Percentiles rank a stretch among this genome's conserved stretches.
Evolutionary conservation across 2,113 vertebrate genomes (phyloP).

Genomic region (Numenius arquata): DNA sequence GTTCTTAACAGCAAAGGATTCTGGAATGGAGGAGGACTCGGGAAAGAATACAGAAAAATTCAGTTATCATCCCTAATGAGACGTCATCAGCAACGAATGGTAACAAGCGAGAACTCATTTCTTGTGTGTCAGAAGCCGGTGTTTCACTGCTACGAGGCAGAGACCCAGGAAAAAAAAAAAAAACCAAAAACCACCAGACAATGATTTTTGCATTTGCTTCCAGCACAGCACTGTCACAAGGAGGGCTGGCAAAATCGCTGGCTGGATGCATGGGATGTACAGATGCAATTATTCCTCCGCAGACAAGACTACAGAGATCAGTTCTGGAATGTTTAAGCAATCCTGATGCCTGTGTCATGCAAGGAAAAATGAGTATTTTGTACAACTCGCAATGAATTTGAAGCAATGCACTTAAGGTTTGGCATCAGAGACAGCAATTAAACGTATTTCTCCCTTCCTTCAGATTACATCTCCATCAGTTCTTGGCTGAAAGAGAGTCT

Average conservation of each 20-base stretch:
- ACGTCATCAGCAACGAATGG: not conserved
- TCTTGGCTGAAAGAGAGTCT: not conserved
- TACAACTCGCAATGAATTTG: not conserved
- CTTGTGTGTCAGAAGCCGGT: not conserved
- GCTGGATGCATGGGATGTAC: not conserved
- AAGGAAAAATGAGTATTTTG: not conserved
- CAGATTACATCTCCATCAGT: not conserved
- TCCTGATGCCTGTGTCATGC: not conserved
- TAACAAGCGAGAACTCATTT: not conserved
- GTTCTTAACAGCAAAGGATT: not conserved
- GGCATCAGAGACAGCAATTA: not conserved
- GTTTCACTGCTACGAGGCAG: not conserved
- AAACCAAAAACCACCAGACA: no score
- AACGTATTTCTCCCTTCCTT: not conserved
- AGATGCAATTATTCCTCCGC: not conserved
- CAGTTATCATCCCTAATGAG: not conserved
- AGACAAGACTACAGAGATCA: not conserved
- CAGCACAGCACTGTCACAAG: not conserved
- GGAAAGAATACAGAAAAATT: not conserved
- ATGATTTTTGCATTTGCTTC: not conserved
- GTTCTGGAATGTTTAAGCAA: not conserved
- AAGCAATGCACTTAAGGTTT: constrained; percentile 1
- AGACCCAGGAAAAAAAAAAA: not conserved
- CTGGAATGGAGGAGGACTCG: not conserved
- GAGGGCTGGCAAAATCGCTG: not conserved